These are phyloP conservation scores for Acanthoscelides obtectus DNA, from an alignment of 2,888 invertebrate species.

Conservation along the genomic window DNA sequence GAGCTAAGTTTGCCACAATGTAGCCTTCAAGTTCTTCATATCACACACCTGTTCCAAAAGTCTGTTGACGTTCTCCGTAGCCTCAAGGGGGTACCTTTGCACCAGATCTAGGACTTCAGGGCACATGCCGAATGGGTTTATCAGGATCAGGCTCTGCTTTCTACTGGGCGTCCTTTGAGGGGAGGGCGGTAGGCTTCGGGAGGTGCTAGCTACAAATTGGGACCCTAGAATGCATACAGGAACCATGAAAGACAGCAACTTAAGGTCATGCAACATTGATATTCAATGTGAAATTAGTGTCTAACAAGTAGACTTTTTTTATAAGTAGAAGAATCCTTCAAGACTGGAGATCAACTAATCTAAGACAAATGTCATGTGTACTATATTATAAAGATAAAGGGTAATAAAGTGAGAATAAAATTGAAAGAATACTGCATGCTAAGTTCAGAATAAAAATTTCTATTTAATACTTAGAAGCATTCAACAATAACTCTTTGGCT, in stretches of 20 bases:
- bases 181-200: conserved; percentile 69
- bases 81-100: conserved; percentile 42
- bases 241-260: neutral
- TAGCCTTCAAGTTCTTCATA: neutral
- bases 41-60: conserved; percentile 49
- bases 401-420: no score
- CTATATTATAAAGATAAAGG: no score
- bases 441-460: no score
- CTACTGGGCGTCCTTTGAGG: conserved; percentile 69
- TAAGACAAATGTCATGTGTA: no score
- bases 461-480: no score
- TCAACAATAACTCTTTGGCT: no score
- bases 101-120: conserved; percentile 43
- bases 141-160: conserved; percentile 59
- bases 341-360: no score
- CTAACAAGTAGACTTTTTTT: no score
- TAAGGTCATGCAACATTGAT: neutral
- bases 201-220: conserved; percentile 49
- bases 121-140: conserved; percentile 59
- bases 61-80: conserved; percentile 45
- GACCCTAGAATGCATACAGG: conserved; percentile 39
- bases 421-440: no score
- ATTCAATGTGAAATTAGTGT: neutral
- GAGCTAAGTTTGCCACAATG: no score
- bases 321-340: no score